Evolutionary conservation across 2,888 invertebrate species (phyloP), one percentile per base, ranked within the genome.

Genomic region (Tetragonula carbonaria): DNA sequence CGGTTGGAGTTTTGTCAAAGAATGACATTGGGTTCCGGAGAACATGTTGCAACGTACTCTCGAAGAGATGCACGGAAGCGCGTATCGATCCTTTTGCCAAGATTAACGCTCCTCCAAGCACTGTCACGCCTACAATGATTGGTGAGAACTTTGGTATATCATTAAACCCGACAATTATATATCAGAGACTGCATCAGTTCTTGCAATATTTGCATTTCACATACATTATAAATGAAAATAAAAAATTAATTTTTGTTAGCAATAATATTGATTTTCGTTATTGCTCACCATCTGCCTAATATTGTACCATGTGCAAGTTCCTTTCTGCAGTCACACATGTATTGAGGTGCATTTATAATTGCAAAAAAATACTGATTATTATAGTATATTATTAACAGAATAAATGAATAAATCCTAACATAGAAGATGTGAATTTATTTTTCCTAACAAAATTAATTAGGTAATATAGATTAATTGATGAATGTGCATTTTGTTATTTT

Each of bases 1-100:
- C 97, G 86, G 95, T 91, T 13, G 97, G 97, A 88, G 96, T 96
- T 87, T 96, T 95, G 94, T 97, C 97, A 95, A 97, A 97, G 95
- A 97, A 97, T 88, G 95, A 95, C 95, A 96, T 96, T 83, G 97
- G 96, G 91, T 95, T 96, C 90, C 95, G 95, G 76, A 97, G 95
- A 88, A 97, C 95, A 90, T 95, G 95, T 74, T 93, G 88, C 87
- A 97, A 94, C 90, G 97, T 95, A 85, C 92, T 91, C 90, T 95
- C 95, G 93, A 97, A 97, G 89, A 97, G 95, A 89, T 93, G 93
- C 90, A 94, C 95, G 82, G 96, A 96, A 79, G 97, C 97, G 87
- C 95, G 94, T 90, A 97, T 93, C 84, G 96, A 95, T 92, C 96
- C 96, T 91, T 95, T 93, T 91, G 96, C 96, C 92, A 96, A 92